phyloP scores from a whole-genome alignment of 1,140 invertebrate genomes.

The Tetramorium alpestre region DNA sequence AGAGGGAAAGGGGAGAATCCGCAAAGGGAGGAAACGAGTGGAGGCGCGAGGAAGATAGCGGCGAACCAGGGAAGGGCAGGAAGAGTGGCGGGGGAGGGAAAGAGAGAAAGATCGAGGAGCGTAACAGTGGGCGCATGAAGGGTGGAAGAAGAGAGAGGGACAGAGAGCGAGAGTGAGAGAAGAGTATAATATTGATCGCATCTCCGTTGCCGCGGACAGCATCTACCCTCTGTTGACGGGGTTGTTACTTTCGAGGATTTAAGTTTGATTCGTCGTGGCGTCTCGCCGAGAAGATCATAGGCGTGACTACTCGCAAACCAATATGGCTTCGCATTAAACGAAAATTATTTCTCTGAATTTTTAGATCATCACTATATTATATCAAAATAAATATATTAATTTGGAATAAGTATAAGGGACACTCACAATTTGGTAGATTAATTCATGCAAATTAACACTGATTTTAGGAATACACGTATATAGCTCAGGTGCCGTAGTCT shows the following conservation, averaged over 20 bases:
- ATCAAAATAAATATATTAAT: neutral
- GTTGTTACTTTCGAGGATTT: slow-evolving; percentile 84
- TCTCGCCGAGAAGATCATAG: slow-evolving; percentile 69
- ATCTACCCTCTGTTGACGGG: slow-evolving; percentile 84
- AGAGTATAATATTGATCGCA: slow-evolving; percentile 85
- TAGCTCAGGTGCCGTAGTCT: neutral
- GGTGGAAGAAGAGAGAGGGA: slow-evolving; percentile 44
- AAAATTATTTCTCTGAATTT: neutral
- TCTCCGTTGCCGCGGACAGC: slow-evolving; percentile 84
- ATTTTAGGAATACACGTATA: neutral
- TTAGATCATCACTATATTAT: neutral
- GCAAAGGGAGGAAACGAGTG: slow-evolving; percentile 46
- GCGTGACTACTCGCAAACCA: slow-evolving; percentile 64
- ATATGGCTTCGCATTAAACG: slow-evolving; percentile 41
- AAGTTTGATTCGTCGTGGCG: slow-evolving; percentile 80
- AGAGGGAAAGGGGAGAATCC: slow-evolving; percentile 49
- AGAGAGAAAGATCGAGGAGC: slow-evolving; percentile 52
- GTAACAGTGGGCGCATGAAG: slow-evolving; percentile 50
- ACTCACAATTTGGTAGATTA: neutral
- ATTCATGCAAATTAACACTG: neutral
- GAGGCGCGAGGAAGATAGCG: slow-evolving; percentile 59
- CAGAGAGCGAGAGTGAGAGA: slow-evolving; percentile 69
- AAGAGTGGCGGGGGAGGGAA: slow-evolving; percentile 47
- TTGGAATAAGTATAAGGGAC: neutral
- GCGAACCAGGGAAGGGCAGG: slow-evolving; percentile 28